Base-by-base conservation (phyloP, 2,888 invertebrate species). In the Agriopis aurantiaria region DNA sequence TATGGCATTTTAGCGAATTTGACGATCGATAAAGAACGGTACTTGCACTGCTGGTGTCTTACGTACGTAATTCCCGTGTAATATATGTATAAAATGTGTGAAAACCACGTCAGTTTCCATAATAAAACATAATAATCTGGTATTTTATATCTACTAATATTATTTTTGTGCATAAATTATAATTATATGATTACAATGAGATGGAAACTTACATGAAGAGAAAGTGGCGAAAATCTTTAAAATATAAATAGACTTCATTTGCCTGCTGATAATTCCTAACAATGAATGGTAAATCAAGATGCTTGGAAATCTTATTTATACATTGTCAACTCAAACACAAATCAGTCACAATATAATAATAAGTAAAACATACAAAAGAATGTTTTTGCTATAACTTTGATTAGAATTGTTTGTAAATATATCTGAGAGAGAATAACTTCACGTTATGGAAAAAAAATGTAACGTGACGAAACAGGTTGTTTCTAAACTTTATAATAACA, bases 181-280 rank as follows among this genome's bases (percentile, higher is more conserved):
- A 5, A 33, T 33, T 23, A 33, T 33, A 33, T 33, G 0, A 33
- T 33, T 23, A 33, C 33, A 33, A 14, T 49, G 8, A 49, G 7
- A 14, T 46, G 10, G 7, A 49, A 49, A 64, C 65, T 23, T 62
- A 73, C 73, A 53, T 23, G 66, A 55, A 59, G 43, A 46, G 8
- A 74, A 17, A 51, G 45, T 23, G 0, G 58, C 9, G 6, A 17
- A 48, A 6, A 41, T 46, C 14, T 41, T 10, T 12, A 48, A 23
- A n/a, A 55, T 23, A 46, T 48, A 33, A 17, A 43, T 17, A 43
- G 52, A 46, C 17, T 23, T 40, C 66, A 66, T 66, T 66, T 49
- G 12, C 12, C 43, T 57, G 1, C 1, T 9, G 8, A 10, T 12
- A 14, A 17, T 14, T 11, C 11, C 5, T 52, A 41, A 17, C 41